Evolutionary conservation across 30 jellyfish, hydroid and myxozoan genomes (phyloP).

Genomic region (Turritopsis rubra): DNA sequence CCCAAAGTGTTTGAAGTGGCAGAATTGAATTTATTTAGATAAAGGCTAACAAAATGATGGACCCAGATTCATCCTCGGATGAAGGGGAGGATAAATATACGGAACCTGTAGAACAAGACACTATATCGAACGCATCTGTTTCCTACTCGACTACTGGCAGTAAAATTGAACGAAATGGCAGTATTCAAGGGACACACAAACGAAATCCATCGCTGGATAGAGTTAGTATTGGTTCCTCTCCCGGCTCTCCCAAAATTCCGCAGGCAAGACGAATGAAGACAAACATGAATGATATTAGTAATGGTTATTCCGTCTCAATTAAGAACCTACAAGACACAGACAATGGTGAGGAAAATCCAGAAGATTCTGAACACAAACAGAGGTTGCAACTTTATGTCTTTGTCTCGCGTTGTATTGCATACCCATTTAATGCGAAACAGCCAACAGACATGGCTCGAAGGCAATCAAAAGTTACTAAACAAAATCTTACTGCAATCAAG

Average conservation of each 20-base stretch:
- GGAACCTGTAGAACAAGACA: background rate
- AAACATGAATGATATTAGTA: background rate
- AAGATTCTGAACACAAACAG: constrained; percentile 75
- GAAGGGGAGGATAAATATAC: background rate
- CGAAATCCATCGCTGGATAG: constrained; percentile 12
- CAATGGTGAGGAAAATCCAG: constrained; percentile 48
- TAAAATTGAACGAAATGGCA: background rate
- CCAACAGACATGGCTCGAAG: constrained; percentile 92
- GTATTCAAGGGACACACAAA: background rate
- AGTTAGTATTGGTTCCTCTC: constrained; percentile 22
- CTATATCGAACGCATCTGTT: background rate
- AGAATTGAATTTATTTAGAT: background rate
- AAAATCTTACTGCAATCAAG: constrained; percentile 64
- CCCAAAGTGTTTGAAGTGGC: background rate
- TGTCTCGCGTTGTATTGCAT: constrained; percentile 86
- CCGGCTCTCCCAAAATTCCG: constrained; percentile 17
- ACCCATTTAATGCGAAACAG: constrained; percentile 92
- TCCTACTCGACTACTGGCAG: background rate
- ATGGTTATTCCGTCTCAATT: constrained; percentile 1
- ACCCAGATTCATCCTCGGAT: constrained; percentile 24
- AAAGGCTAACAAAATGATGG: background rate
- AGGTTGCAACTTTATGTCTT: constrained; percentile 79
- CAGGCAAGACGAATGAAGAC: background rate
- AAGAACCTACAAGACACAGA: background rate
- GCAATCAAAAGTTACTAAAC: constrained; percentile 85